Conservation (phyloP, 2,888 invertebrate genomes). For the Phortica okadai region DNA sequence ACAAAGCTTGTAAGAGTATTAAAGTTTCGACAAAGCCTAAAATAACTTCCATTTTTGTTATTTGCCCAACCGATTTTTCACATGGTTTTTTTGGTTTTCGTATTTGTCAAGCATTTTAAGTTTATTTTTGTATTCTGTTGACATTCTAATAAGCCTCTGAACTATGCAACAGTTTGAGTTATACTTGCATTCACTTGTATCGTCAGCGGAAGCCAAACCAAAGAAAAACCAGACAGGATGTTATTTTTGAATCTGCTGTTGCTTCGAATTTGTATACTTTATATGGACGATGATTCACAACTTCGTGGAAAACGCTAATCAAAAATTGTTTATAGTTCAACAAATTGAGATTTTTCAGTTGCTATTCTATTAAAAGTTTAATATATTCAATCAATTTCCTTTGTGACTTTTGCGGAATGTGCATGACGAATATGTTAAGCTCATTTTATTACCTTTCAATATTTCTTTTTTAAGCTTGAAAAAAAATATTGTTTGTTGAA, state of each 20-base stretch:
- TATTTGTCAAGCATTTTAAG: background rate
- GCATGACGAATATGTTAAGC: too few relatives aligned
- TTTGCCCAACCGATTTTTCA: background rate
- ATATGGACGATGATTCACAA: background rate
- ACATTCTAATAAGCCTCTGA: slow-evolving; percentile 58
- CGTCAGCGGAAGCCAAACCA: slow-evolving; percentile 46
- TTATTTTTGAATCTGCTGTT: background rate
- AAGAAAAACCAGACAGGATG: background rate
- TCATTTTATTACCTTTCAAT: too few relatives aligned
- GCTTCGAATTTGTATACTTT: background rate
- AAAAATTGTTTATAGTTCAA: too few relatives aligned
- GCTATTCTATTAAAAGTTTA: too few relatives aligned
- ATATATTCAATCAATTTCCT: too few relatives aligned
- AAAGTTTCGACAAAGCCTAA: too few relatives aligned
- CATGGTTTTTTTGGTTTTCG: slow-evolving; percentile 8
- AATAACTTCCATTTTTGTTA: background rate
- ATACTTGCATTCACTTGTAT: slow-evolving; percentile 67
- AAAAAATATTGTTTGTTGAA: background rate
- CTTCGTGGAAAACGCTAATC: too few relatives aligned
- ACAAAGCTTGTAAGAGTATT: too few relatives aligned
- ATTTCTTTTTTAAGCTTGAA: too few relatives aligned
- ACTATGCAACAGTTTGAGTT: slow-evolving; percentile 68
- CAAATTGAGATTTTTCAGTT: too few relatives aligned
- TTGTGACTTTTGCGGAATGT: too few relatives aligned
- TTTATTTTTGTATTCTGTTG: slow-evolving; percentile 27